Percentiles rank a stretch among this genome's conserved stretches.
Evolutionary conservation across 2,113 vertebrate genomes (phyloP).

Genomic region (Camelus bactrianus): DNA sequence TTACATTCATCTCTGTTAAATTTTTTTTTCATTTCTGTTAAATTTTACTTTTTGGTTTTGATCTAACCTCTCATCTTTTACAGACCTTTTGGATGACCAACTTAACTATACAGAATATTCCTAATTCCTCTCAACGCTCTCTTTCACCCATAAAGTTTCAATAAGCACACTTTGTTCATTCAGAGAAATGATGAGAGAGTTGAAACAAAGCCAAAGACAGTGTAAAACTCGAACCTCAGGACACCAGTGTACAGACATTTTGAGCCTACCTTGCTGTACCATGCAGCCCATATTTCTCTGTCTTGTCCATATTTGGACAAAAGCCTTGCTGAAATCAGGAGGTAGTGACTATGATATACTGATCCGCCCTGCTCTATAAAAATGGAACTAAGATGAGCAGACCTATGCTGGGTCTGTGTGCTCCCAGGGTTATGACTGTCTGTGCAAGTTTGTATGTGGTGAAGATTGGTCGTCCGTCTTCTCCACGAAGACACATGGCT

Average conservation of each 20-base stretch:
- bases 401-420: background rate
- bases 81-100: background rate
- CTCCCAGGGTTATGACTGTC: background rate
- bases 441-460: background rate
- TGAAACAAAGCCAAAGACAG: background rate
- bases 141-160: background rate
- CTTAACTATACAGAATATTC: background rate
- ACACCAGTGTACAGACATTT: background rate
- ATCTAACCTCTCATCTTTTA: background rate
- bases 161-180: background rate
- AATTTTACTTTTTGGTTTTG: conserved; percentile 34
- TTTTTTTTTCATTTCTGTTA: background rate
- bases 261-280: background rate
- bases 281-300: background rate
- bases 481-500: background rate
- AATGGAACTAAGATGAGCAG: background rate
- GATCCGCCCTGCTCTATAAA: background rate
- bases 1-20: background rate
- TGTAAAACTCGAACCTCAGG: background rate
- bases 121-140: background rate
- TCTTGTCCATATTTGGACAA: background rate
- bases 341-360: background rate
- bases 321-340: background rate
- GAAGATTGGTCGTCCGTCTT: background rate
- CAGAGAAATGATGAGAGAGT: background rate